Base-by-base conservation (phyloP, 2,113 vertebrate genomes). In the Rhabdornis inornatus region DNA sequence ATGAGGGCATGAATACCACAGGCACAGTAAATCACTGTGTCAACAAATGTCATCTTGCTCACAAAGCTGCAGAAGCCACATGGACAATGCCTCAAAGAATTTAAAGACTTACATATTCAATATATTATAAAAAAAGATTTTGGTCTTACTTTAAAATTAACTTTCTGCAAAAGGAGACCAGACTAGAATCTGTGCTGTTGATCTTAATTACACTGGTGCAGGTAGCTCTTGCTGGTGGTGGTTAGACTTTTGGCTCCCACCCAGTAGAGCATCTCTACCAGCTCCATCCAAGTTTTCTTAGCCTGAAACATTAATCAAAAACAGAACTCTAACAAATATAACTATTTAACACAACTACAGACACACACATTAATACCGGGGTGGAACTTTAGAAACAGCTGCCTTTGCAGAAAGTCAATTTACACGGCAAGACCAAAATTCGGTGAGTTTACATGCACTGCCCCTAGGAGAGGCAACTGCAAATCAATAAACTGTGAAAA, bases 91-190 rank as follows among this genome's bases (percentile, higher is more conserved):
- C 40, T 76, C 33, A 55, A 42, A 94, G 30, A 87, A 69, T 53
- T 53, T 45, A 39, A 91, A 93, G 47, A 78, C n/a, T 70, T 64
- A 68, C 12, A 86, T 86, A 83, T 37, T 92, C 17, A 89, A 87
- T n/a, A 13, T 40, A 84, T 71, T 91, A 52, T 18, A 71, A 31
- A 81, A 89, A 74, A 84, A 91, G 1, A 60, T 68, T 71, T 95
- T 79, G n/a, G 45, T 91, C 81, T 95, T 90, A 86, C 83, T 94
- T 94, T 65, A 92, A 91, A 94, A 95, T 70, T 91, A 91, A 91
- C 70, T 91, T 95, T 92, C 89, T 96, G 90, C 91, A 94, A 94
- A 93, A 93, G 59, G 56, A 95, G 64, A 90, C 37, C 88, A 96
- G 86, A 50, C 39, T 90, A 97, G 39, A 97, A 93, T 20, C 52